These are phyloP conservation scores for Drosophila melanogaster DNA, from an alignment of 1,140 invertebrate genomes.

Conservation along the genomic window Release_6_plus_ISO1_MT NT_037436.4:1094501-1095000, in stretches of 20 bases:
- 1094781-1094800: slow-evolving; percentile 27
- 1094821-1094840: slow-evolving; percentile 75
- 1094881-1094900: slow-evolving; percentile 17
- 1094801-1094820: too few relatives aligned
- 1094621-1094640: slow-evolving; percentile 6
- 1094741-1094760: slow-evolving; percentile 73
- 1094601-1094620: slow-evolving; percentile 12
- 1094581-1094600: slow-evolving; percentile 51
- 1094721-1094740: slow-evolving; percentile 83
- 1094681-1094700: slow-evolving; percentile 36
- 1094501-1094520: slow-evolving; percentile 63
- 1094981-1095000: slow-evolving; percentile 81
- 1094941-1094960: slow-evolving; percentile 63
- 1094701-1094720: slow-evolving; percentile 80
- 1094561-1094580: slow-evolving; percentile 8
- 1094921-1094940: slow-evolving; percentile 73
- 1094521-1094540: slow-evolving; percentile 79
- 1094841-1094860: slow-evolving; percentile 82
- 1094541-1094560: slow-evolving; percentile 75
- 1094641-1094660: slow-evolving; percentile 49
- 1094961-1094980: slow-evolving; percentile 83
- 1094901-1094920: slow-evolving; percentile 48
- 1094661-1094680: slow-evolving; percentile 21
- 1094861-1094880: slow-evolving; percentile 64
- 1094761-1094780: slow-evolving; percentile 13